Conservation (phyloP, 2,113 vertebrate genomes). For the Apodemus speciosus region DNA sequence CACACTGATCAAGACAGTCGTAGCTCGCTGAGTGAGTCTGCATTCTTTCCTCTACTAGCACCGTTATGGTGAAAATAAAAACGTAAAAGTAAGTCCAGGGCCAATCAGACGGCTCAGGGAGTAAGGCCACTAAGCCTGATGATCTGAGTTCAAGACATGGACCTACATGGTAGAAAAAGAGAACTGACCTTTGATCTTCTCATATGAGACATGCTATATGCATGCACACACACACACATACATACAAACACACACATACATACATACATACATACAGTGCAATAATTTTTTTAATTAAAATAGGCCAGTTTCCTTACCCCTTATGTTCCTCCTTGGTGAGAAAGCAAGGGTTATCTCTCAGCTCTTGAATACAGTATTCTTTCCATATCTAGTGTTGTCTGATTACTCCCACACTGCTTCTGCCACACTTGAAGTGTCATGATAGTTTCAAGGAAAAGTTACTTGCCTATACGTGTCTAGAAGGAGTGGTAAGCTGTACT, state of each 20-base stretch:
- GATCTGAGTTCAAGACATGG: neutral
- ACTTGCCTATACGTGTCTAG: neutral
- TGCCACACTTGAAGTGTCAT: fast-evolving
- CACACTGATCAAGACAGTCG: neutral
- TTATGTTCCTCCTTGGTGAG: neutral
- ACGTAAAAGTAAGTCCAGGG: neutral
- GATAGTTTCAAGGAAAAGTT: neutral
- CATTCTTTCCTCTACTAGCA: neutral
- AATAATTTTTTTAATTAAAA: neutral
- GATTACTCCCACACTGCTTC: neutral
- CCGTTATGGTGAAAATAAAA: neutral
- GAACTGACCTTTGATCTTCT: neutral
- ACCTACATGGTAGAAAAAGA: too few species aligned
- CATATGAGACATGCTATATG: neutral
- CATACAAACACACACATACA: neutral
- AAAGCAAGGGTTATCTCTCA: neutral
- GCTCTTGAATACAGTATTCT: neutral
- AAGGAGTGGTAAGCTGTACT: neutral
- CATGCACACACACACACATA: neutral
- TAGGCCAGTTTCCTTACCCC: neutral
- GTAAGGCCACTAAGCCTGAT: neutral
- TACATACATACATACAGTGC: neutral
- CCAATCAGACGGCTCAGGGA: neutral
- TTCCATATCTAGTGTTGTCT: neutral
- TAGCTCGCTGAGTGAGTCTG: too few species aligned